A percentile compares a stretch with the other conserved stretches of the same genome.
These are phyloP conservation scores for Oophaga sylvatica DNA, from an alignment of 2,797 vertebrate species.

Conservation along the genomic window DNA sequence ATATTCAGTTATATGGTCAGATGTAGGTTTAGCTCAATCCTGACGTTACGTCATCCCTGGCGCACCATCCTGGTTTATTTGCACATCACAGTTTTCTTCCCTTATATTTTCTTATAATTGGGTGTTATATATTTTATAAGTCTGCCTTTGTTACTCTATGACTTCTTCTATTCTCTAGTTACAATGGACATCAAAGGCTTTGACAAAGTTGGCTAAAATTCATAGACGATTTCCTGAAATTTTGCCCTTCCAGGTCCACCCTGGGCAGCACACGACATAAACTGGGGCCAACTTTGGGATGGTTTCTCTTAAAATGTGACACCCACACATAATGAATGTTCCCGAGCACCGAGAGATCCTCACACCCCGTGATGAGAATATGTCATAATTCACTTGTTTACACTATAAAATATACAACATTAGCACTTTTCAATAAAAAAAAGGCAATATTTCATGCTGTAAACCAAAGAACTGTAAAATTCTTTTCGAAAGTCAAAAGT, in stretches of 20 bases:
- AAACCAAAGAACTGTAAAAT: background rate
- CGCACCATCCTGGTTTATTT: background rate
- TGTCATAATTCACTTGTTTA: conserved; percentile 14
- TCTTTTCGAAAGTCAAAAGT: background rate
- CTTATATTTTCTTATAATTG: background rate
- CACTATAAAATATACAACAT: background rate
- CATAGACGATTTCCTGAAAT: conserved; percentile 8
- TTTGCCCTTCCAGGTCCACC: background rate
- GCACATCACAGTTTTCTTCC: background rate
- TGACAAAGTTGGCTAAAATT: background rate
- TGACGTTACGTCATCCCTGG: background rate
- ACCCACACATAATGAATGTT: conserved; percentile 10
- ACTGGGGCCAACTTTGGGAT: background rate
- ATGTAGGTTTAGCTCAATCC: background rate
- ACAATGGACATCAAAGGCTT: background rate
- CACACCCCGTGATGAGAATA: background rate
- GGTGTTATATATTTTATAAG: conserved; percentile 7
- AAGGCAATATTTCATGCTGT: background rate
- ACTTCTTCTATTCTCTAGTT: conserved; percentile 1
- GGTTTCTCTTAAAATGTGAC: background rate
- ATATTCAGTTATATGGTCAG: background rate
- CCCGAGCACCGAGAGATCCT: background rate
- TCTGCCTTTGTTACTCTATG: background rate
- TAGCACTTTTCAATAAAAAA: background rate
- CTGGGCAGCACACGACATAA: background rate